Evolutionary conservation across 1,140 invertebrate genomes (phyloP).

Genomic region (Antheraea mylitta): DNA sequence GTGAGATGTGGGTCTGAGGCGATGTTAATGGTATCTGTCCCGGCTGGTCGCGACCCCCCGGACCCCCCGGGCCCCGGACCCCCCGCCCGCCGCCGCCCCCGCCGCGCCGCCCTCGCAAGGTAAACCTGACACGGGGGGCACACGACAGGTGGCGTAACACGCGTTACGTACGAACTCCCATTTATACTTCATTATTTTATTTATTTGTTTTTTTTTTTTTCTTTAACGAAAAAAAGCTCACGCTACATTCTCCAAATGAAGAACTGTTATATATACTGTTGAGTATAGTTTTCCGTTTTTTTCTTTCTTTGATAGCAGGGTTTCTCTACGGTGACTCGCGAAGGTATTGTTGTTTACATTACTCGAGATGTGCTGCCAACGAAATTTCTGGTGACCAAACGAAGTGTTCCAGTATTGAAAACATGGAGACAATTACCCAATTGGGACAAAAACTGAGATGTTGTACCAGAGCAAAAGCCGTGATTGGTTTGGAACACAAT

Average conservation of each 20-base stretch:
- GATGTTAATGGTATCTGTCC: conserved; percentile 57
- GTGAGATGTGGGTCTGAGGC: conserved; percentile 69
- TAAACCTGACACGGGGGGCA: conserved; percentile 64
- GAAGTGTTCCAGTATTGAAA: background rate
- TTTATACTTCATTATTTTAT: conserved; percentile 60
- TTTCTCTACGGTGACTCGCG: conserved; percentile 51
- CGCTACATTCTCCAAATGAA: background rate
- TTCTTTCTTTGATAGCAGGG: conserved; percentile 41
- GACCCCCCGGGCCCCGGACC: conserved; percentile 29
- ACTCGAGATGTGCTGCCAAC: background rate
- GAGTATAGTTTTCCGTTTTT: conserved; percentile 32
- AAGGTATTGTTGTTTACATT: conserved; percentile 54
- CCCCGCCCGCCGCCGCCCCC: conserved; percentile 13
- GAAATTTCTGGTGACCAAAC: no score
- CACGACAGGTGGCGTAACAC: conserved; percentile 53
- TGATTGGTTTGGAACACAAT: no score
- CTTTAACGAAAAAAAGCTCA: background rate
- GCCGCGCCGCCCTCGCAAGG: conserved; percentile 45
- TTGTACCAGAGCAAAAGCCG: no score
- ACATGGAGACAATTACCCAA: background rate
- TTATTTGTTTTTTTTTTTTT: conserved; percentile 28
- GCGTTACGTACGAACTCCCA: conserved; percentile 68
- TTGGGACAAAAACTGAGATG: no score
- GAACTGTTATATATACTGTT: conserved; percentile 19
- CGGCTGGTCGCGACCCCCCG: conserved; percentile 22